These are phyloP conservation scores for Xenopus tropicalis DNA, from an alignment of 2,113 vertebrate species.

Conservation along the genomic window DNA sequence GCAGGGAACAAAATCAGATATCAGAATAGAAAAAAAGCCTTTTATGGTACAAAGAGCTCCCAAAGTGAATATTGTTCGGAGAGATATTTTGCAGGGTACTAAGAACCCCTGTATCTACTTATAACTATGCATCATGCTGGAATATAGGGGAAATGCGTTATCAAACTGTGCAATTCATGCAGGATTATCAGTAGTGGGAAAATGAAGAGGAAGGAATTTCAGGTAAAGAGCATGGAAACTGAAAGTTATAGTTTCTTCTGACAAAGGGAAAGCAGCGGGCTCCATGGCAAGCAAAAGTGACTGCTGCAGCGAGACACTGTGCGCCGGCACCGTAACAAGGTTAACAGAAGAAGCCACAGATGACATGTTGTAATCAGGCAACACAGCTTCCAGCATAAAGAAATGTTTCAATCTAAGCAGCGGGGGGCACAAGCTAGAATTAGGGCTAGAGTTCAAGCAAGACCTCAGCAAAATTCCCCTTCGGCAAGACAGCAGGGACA, in stretches of 20 bases:
- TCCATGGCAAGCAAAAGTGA: conserved; percentile 24
- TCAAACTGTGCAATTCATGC: conserved; percentile 36
- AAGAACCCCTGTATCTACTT: too few relatives aligned
- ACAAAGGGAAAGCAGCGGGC: conserved; percentile 34
- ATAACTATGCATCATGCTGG: conserved; percentile 21
- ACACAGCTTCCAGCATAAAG: conserved; percentile 31
- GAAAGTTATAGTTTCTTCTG: conserved; percentile 30
- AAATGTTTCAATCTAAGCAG: conserved; percentile 36
- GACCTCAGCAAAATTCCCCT: conserved; percentile 34
- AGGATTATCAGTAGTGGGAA: conserved; percentile 24
- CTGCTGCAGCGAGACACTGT: conserved; percentile 24
- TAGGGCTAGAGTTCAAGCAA: conserved; percentile 24
- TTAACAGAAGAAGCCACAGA: conserved; percentile 34
- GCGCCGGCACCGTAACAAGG: conserved; percentile 26
- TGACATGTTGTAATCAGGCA: conserved; percentile 42
- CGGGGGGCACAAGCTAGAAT: conserved; percentile 33
- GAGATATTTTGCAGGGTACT: conserved; percentile 24
- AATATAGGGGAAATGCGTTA: conserved; percentile 28
- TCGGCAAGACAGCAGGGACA: conserved; percentile 24
- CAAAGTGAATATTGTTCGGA: conserved; percentile 25
- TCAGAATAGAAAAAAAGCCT: conserved; percentile 6
- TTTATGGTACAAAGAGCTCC: conserved; percentile 13
- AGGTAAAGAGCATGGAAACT: conserved; percentile 35
- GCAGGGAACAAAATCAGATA: conserved; percentile 22
- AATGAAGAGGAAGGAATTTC: conserved; percentile 15